These are phyloP conservation scores for Oreocharis arfaki DNA, from an alignment of 2,113 vertebrate genomes.

Conservation along the genomic window DNA sequence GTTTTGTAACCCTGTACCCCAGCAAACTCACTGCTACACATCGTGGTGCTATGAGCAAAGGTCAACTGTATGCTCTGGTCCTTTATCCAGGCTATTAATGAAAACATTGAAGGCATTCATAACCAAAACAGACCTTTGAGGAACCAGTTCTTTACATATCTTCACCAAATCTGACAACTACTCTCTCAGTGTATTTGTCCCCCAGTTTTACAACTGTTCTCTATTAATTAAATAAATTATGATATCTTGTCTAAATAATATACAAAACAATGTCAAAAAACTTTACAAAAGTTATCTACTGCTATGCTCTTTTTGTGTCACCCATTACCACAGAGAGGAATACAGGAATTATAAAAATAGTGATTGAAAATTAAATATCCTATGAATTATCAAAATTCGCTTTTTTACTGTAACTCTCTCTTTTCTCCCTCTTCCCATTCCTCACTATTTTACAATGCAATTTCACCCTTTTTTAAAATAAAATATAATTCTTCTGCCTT, in stretches of 20 bases:
- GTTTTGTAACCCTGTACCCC: not conserved
- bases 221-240: not conserved
- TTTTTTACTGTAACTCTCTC: not conserved
- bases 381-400: not conserved
- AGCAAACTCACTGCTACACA: not conserved
- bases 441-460: not conserved
- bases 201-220: not conserved
- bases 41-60: not conserved
- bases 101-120: not conserved
- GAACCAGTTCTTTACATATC: not conserved
- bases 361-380: not conserved
- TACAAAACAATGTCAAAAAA: not conserved
- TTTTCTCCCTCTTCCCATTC: not conserved
- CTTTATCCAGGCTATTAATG: not conserved
- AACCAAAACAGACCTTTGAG: not conserved
- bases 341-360: not conserved
- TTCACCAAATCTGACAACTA: not conserved
- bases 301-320: not conserved
- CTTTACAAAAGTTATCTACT: not conserved
- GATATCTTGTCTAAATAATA: not conserved
- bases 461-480: not conserved
- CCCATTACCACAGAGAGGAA: not conserved
- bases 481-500: not conserved
- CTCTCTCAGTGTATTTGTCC: not conserved
- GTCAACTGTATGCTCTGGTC: not conserved